These are phyloP conservation scores for Lithophane socia DNA, from an alignment of 2,888 invertebrate genomes.

Conservation along the genomic window DNA sequence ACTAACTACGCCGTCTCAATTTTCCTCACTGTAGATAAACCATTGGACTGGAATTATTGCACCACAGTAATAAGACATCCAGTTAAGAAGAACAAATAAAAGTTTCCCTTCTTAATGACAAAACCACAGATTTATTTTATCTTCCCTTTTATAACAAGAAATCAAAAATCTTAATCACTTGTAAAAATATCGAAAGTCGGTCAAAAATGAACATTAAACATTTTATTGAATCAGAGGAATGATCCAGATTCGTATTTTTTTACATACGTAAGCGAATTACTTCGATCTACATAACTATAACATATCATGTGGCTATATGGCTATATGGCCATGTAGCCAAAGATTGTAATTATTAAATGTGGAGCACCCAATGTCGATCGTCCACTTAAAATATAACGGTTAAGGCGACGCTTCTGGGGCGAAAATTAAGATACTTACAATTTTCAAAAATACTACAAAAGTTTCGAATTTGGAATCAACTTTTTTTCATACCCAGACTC, in stretches of 20 bases:
- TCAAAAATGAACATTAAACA: conserved; percentile 22
- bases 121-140: neutral
- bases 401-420: conserved; percentile 56
- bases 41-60: neutral
- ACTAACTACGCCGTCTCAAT: neutral
- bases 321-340: conserved; percentile 28
- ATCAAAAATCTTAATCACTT: conserved; percentile 39
- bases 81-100: conserved; percentile 11
- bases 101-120: conserved; percentile 32
- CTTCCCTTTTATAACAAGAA: conserved; percentile 7
- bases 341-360: conserved; percentile 65
- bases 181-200: conserved; percentile 54
- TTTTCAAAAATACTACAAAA: too few relatives aligned
- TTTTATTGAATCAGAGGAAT: conserved; percentile 43
- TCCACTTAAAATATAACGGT: conserved; percentile 52
- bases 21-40: neutral
- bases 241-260: conserved; percentile 38
- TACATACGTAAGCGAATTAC: conserved; percentile 23
- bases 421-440: neutral
- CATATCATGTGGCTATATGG: neutral
- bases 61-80: neutral
- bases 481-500: too few relatives aligned
- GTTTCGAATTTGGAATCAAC: too few relatives aligned
- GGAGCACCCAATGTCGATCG: conserved; percentile 59
- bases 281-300: conserved; percentile 28